Conservation (phyloP, 1,140 invertebrate genomes). For the Drosophila albomicans region DNA sequence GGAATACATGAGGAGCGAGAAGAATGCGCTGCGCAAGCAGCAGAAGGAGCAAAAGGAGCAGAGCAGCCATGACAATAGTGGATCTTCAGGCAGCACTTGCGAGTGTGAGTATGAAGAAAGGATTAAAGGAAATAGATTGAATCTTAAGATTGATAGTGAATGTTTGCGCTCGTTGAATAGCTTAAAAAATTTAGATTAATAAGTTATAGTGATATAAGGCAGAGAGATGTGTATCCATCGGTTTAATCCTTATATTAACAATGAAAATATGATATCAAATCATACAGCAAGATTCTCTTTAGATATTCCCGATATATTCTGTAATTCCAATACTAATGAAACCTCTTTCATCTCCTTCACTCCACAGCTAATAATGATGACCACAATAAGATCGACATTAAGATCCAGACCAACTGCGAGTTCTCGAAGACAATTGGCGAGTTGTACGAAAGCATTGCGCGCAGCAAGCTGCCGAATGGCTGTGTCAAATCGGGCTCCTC, state of each 20-base stretch:
- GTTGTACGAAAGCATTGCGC: slow-evolving; percentile 77
- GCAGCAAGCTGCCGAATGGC: slow-evolving; percentile 51
- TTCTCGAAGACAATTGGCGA: slow-evolving; percentile 84
- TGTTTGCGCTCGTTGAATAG: too few relatives aligned
- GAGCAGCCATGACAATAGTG: slow-evolving; percentile 25
- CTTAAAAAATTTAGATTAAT: too few relatives aligned
- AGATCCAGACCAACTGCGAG: slow-evolving; percentile 83
- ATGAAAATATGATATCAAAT: too few relatives aligned
- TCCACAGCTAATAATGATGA: slow-evolving; percentile 58
- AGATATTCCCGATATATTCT: too few relatives aligned
- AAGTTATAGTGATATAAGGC: too few relatives aligned
- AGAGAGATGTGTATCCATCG: too few relatives aligned
- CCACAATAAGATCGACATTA: slow-evolving; percentile 82
- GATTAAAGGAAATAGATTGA: too few relatives aligned
- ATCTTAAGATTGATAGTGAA: too few relatives aligned
- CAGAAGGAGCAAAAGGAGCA: slow-evolving; percentile 66
- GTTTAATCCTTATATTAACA: too few relatives aligned
- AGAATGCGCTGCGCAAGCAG: slow-evolving; percentile 73
- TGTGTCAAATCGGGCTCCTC: slow-evolving; percentile 39
- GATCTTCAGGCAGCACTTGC: slow-evolving; percentile 48
- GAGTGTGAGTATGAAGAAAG: slow-evolving; percentile 49
- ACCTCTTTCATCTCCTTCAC: not conserved
- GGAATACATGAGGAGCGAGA: slow-evolving; percentile 83
- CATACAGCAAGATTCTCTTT: too few relatives aligned
- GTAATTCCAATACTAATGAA: too few relatives aligned